These are phyloP conservation scores for Alces alces DNA, from an alignment of 2,113 vertebrate species.

Conservation along the genomic window DNA sequence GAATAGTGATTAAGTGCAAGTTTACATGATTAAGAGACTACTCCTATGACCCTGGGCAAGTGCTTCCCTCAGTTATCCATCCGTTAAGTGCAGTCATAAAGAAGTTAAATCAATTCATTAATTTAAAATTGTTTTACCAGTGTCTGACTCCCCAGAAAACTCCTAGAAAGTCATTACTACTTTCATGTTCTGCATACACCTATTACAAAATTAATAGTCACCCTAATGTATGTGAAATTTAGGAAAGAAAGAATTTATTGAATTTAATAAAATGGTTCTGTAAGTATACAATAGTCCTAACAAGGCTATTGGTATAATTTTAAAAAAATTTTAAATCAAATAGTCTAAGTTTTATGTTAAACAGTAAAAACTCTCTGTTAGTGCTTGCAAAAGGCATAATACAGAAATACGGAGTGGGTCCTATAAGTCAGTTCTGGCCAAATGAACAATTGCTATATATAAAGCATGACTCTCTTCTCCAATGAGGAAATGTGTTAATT, in stretches of 20 bases:
- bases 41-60: neutral
- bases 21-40: neutral
- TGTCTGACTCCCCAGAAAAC: neutral
- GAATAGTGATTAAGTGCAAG: neutral
- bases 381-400: neutral
- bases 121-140: neutral
- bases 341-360: constrained; percentile 43
- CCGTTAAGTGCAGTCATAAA: neutral
- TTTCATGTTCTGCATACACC: neutral
- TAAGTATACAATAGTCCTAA: neutral
- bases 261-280: constrained; percentile 37
- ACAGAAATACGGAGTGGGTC: neutral
- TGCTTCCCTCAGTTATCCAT: neutral
- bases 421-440: neutral
- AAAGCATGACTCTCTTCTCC: neutral
- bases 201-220: constrained; percentile 9
- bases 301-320: neutral
- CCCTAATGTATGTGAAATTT: neutral
- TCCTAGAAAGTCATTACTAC: neutral
- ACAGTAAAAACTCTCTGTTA: constrained; percentile 22
- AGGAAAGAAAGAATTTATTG: constrained; percentile 37
- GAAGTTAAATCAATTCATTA: neutral
- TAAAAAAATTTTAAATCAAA: neutral
- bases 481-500: neutral
- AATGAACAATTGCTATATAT: neutral